Conservation (phyloP, 2,888 invertebrate species). For the Philereme transversata region DNA sequence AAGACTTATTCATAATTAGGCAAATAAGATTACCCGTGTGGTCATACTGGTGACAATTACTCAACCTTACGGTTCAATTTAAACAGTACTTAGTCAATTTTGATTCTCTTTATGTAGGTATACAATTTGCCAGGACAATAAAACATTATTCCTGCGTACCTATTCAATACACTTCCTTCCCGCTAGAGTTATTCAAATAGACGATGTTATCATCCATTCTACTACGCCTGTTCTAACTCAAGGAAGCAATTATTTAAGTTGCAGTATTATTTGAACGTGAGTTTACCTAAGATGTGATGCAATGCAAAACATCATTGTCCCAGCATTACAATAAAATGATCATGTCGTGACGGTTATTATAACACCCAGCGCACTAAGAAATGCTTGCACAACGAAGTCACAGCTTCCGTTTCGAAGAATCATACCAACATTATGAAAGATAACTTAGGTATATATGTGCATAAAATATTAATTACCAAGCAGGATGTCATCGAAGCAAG, state of each 20-base stretch:
- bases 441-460: neutral
- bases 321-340: conserved; percentile 23
- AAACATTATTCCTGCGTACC: no score
- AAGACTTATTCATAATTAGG: no score
- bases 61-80: no score
- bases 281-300: conserved; percentile 34
- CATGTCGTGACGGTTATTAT: conserved; percentile 29
- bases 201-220: no score
- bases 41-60: no score
- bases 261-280: conserved; percentile 11
- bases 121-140: no score
- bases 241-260: conserved; percentile 22
- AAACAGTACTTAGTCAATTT: no score
- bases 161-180: no score
- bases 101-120: no score
- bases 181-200: no score
- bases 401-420: conserved; percentile 51
- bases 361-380: conserved; percentile 25
- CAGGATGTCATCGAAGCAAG: neutral
- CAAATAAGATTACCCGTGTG: no score
- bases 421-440: neutral
- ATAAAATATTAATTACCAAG: neutral
- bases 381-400: conserved; percentile 41
- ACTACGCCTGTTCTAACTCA: neutral
- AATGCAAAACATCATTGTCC: conserved; percentile 35